Evolutionary conservation across 2,113 vertebrate species (phyloP).

Genomic region (Fulmarus glacialis): DNA sequence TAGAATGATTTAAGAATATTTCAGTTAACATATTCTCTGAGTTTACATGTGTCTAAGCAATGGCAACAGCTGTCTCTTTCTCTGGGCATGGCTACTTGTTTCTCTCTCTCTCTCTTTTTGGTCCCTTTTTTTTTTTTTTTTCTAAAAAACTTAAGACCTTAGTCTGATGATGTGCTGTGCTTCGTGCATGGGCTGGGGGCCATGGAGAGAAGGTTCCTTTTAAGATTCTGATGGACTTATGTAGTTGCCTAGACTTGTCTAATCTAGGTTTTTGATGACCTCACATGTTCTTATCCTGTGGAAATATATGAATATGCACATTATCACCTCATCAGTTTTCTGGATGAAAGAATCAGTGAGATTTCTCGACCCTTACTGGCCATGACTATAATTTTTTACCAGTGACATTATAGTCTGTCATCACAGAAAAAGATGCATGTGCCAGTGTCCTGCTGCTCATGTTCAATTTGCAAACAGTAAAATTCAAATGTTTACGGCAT

Average conservation of each 20-base stretch:
- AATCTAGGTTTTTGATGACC: not conserved
- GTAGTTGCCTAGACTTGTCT: not conserved
- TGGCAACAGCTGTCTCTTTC: not conserved
- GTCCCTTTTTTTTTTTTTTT: too few species aligned
- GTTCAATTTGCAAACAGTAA: slow-evolving; percentile 70
- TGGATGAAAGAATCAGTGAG: not conserved
- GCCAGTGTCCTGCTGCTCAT: slow-evolving; percentile 48
- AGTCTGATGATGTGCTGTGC: not conserved
- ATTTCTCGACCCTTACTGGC: not conserved
- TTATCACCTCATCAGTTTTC: not conserved
- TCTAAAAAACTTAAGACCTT: not conserved
- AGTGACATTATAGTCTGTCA: slow-evolving; percentile 25
- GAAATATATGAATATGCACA: not conserved
- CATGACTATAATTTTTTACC: slow-evolving; percentile 15
- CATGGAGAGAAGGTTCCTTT: not conserved
- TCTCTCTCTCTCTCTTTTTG: not conserved
- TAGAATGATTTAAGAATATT: not conserved
- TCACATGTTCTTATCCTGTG: not conserved
- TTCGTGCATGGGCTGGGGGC: fast-evolving
- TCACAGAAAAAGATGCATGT: slow-evolving; percentile 33
- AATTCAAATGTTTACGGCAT: slow-evolving; percentile 61
- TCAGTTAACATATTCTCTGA: not conserved
- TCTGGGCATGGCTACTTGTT: not conserved
- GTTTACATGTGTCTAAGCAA: not conserved
- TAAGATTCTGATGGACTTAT: not conserved